Percentiles rank a stretch among this genome's conserved stretches.
Conservation (phyloP, 2,113 vertebrate species). For the Salminus brasiliensis region DNA sequence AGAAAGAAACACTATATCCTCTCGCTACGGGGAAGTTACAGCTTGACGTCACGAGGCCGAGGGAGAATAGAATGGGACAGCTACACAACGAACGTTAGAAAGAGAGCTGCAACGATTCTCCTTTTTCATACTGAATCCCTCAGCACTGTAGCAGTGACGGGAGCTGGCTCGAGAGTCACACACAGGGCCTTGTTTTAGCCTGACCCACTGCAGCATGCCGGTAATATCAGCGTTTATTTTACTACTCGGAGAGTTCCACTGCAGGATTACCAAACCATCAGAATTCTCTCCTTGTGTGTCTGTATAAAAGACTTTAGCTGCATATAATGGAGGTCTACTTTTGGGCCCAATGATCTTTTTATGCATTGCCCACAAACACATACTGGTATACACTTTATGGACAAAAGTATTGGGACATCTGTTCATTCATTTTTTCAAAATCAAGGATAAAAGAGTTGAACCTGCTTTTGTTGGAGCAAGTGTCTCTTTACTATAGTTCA, state of each 20-base stretch:
- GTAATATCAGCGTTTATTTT: background rate
- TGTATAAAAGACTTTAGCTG: background rate
- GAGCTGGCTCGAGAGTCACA: constrained; percentile 25
- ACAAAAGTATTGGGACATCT: no score
- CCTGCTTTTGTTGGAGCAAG: no score
- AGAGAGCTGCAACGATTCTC: constrained; percentile 1
- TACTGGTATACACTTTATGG: no score
- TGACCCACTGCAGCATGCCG: background rate
- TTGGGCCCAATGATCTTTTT: no score
- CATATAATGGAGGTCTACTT: no score
- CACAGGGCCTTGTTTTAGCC: constrained; percentile 3
- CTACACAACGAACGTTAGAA: background rate
- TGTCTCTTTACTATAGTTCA: no score
- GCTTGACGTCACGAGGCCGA: background rate
- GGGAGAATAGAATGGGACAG: background rate
- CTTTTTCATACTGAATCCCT: constrained; percentile 19
- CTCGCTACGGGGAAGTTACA: background rate
- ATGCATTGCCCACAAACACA: no score
- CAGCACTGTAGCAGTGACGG: constrained; percentile 23
- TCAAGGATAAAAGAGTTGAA: no score
- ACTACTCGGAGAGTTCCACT: background rate
- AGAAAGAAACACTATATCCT: background rate
- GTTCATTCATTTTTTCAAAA: no score
- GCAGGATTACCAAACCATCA: background rate
- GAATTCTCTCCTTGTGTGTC: background rate